phyloP scores from a whole-genome alignment of 2,888 invertebrate species.

The Athrips mouffetella region DNA sequence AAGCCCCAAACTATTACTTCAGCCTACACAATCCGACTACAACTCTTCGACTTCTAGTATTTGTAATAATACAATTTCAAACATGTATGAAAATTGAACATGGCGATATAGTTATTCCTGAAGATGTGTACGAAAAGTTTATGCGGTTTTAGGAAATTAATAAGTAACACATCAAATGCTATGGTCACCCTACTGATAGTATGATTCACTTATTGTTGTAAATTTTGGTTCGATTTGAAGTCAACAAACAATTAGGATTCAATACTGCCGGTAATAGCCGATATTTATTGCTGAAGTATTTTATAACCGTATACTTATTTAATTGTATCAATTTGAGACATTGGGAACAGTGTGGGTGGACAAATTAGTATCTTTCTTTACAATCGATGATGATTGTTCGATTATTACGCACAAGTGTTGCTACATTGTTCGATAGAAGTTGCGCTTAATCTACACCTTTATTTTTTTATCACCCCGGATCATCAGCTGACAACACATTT shows the following conservation, averaged over 20 bases:
- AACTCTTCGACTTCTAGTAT: too few relatives aligned
- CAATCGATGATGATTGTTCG: too few relatives aligned
- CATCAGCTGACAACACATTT: too few relatives aligned
- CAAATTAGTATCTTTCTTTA: constrained; percentile 43
- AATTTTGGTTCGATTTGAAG: constrained; percentile 65
- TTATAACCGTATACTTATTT: constrained; percentile 73
- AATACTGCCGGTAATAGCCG: constrained; percentile 65
- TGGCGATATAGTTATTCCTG: not conserved
- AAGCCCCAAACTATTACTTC: too few relatives aligned
- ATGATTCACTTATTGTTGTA: constrained; percentile 69
- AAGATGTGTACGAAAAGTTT: too few relatives aligned
- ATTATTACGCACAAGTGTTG: constrained; percentile 27
- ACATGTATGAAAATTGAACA: not conserved
- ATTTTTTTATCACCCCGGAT: too few relatives aligned
- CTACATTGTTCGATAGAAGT: too few relatives aligned
- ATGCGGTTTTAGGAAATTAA: too few relatives aligned
- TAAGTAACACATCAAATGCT: too few relatives aligned
- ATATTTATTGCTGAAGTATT: constrained; percentile 69
- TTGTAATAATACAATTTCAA: too few relatives aligned
- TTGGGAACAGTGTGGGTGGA: constrained; percentile 53
- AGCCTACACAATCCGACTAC: too few relatives aligned
- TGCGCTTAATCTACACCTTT: too few relatives aligned
- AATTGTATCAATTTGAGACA: constrained; percentile 66
- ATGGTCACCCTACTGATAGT: constrained; percentile 40
- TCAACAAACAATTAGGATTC: constrained; percentile 71